Evolutionary conservation across 2,797 vertebrate species (phyloP), one percentile per base, ranked within the genome.

Genomic region (Leontopithecus rosalia): DNA sequence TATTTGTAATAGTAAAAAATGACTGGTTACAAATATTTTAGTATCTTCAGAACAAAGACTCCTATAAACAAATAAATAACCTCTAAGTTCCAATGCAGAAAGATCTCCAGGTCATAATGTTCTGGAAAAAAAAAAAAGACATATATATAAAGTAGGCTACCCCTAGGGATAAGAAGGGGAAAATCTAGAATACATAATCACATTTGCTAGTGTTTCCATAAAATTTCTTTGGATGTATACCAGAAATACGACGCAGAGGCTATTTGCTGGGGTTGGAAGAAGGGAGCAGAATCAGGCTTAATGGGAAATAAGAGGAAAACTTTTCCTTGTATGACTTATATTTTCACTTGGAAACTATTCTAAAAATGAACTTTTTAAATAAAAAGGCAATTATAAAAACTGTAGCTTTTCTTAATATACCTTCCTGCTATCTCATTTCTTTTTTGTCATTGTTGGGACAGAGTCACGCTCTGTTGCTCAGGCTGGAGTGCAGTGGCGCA

Each of bases 331-430:
- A 76, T 30, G 80, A 75, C 39, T 24, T 82, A 41, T 9, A 24
- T 73, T 80, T 76, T 61, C 15, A 64, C 58, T 83, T 77, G 70
- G 2, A 88, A 30, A 20, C 14, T 28, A 95, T 46, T 90, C 48
- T 83, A 88, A 88, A 90, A 76, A 22, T 52, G 7, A 70, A 57
- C 36, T 61, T 82, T 33, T 81, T 46, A 87, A 93, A 75, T 28
- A 19, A 75, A 33, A 81, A 86, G 24, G 33, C 73, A 81, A 81
- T 7, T 79, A n/a, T 61, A 89, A 84, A 94, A 85, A 75, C n/a
- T 75, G 20, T 46, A 73, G 17, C 46, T 48, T 81, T 80, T 79
- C 83, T 88, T 58, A 61, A 84, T 48, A 79, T n/a, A 24, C 39
- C 36, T 43, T 77, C 48, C 67, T 52, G 19, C 10, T 61, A 17